Percentiles rank a stretch among this genome's conserved stretches.
phyloP scores from a whole-genome alignment of 2,113 vertebrate genomes.

The Tyrannus savana region DNA sequence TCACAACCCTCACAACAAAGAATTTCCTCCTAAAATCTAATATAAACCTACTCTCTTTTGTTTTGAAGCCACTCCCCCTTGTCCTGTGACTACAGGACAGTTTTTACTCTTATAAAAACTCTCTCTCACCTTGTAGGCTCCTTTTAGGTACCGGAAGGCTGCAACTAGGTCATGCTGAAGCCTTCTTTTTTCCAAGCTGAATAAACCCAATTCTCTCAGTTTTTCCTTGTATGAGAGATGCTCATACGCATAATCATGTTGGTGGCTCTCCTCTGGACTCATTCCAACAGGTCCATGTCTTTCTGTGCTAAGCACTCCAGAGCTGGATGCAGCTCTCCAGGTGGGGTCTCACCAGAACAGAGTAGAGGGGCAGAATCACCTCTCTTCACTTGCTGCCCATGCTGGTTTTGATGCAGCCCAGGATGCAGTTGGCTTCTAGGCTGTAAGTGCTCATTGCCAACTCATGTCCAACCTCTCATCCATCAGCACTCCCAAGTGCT shows the following conservation, averaged over 20 bases:
- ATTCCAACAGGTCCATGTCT: neutral
- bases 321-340: neutral
- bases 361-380: neutral
- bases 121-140: neutral
- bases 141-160: neutral
- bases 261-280: neutral
- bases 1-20: neutral
- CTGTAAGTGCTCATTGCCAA: neutral
- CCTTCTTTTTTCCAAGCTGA: neutral
- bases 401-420: neutral
- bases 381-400: fast-evolving
- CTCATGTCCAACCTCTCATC: neutral
- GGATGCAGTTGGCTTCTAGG: neutral
- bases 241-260: neutral
- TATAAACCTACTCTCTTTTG: neutral
- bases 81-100: neutral
- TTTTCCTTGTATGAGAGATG: neutral
- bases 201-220: neutral
- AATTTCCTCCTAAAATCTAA: neutral
- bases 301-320: neutral
- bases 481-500: neutral
- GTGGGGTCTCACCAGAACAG: neutral
- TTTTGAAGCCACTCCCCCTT: neutral
- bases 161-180: neutral
- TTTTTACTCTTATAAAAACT: neutral